A percentile compares a stretch with the other conserved stretches of the same genome.
These are phyloP conservation scores for Pherbina coryleti DNA, from an alignment of 2,888 invertebrate genomes.

Conservation along the genomic window DNA sequence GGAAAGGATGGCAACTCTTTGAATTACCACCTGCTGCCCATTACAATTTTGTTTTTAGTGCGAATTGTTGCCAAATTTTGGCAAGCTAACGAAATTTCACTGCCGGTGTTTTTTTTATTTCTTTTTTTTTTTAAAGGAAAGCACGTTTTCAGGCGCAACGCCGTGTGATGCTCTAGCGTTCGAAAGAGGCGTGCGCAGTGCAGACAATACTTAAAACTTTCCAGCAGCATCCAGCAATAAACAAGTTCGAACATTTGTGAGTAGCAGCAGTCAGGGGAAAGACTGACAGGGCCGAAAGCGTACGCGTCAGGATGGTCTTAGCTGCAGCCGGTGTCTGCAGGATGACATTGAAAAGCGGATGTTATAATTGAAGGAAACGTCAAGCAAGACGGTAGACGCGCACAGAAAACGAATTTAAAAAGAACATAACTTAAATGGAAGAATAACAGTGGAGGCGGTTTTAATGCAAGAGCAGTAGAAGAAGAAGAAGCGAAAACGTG, in stretches of 20 bases:
- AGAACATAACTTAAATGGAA: not conserved
- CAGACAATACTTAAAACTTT: not conserved
- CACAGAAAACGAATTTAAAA: not conserved
- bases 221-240: constrained; percentile 53
- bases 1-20: not conserved
- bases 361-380: constrained; percentile 6
- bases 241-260: not conserved
- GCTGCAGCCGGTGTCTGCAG: not conserved
- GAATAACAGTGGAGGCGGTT: not conserved
- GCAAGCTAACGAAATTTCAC: not conserved
- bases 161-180: constrained; percentile 57
- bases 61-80: constrained; percentile 1
- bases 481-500: not conserved
- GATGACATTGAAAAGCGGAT: not conserved
- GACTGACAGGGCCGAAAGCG: not conserved
- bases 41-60: not conserved
- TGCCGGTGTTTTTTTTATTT: too few relatives aligned
- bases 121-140: not conserved
- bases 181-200: constrained; percentile 59
- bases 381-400: constrained; percentile 14
- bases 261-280: not conserved
- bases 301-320: not conserved
- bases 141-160: constrained; percentile 27
- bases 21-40: not conserved
- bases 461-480: too few relatives aligned